A percentile compares a stretch with the other conserved stretches of the same genome.
Evolutionary conservation across 2,797 vertebrate genomes (phyloP).

Genomic region (Acomys russatus): DNA sequence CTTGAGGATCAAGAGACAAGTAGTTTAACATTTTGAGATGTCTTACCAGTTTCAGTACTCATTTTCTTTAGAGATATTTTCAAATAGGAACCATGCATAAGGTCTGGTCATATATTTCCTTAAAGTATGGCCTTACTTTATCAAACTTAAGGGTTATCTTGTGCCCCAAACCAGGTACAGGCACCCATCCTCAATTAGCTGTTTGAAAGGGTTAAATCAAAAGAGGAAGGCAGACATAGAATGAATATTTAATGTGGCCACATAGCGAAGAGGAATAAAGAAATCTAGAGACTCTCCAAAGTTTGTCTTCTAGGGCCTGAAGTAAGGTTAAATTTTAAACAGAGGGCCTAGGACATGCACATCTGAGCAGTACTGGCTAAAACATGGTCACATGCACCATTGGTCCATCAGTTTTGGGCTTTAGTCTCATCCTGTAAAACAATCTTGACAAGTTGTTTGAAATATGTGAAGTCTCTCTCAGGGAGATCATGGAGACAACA

Average conservation of each 20-base stretch:
- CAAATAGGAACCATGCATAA: no score
- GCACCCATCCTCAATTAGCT: neutral
- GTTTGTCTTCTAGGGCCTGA: neutral
- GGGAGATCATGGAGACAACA: neutral
- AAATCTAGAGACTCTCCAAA: neutral
- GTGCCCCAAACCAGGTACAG: neutral
- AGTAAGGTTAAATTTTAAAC: neutral
- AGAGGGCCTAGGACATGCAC: neutral
- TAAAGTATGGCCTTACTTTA: neutral
- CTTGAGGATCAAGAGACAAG: neutral
- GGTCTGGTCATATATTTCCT: neutral
- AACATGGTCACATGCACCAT: neutral
- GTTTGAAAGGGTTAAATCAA: neutral
- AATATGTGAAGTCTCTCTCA: neutral
- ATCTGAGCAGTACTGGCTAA: neutral
- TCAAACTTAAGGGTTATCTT: neutral
- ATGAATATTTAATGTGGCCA: neutral
- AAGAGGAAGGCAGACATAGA: neutral
- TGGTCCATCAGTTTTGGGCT: neutral
- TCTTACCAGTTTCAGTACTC: no score
- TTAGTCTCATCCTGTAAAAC: neutral
- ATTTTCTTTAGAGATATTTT: neutral
- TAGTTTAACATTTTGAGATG: neutral
- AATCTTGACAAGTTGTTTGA: neutral
- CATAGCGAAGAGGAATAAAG: neutral